A percentile compares a stretch with the other conserved stretches of the same genome.
Conservation (phyloP, 2,113 vertebrate genomes). For the Dasypus novemcinctus region DNA sequence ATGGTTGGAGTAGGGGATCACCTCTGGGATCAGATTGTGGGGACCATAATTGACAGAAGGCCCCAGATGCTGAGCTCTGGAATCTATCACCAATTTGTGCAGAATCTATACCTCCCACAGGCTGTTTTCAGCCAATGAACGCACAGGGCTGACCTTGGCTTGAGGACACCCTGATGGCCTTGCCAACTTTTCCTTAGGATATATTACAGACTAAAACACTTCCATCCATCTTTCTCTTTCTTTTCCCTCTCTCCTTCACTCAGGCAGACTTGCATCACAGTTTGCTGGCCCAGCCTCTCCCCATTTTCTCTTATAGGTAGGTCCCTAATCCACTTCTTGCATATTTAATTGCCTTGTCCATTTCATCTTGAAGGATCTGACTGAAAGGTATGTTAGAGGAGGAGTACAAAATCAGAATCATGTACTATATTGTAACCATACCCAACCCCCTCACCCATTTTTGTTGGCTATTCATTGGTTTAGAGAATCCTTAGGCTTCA, state of each 20-base stretch:
- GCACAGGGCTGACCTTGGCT: background rate
- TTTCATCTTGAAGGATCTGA: background rate
- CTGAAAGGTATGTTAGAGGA: background rate
- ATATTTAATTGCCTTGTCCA: background rate
- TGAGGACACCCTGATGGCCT: background rate
- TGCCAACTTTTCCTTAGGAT: background rate
- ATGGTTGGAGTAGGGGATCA: background rate
- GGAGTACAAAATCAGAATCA: background rate
- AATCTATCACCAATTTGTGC: background rate
- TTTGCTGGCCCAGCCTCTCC: background rate
- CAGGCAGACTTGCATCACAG: background rate
- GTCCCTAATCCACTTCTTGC: background rate
- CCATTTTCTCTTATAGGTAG: background rate
- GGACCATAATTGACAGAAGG: background rate
- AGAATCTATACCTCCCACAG: background rate
- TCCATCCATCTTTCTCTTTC: background rate
- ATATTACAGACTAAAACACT: background rate
- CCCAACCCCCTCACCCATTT: background rate
- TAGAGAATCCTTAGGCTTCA: background rate
- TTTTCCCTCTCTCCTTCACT: background rate
- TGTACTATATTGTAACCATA: background rate
- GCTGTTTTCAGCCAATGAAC: background rate
- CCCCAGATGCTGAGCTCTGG: background rate
- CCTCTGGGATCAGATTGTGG: background rate
- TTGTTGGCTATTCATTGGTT: background rate